Conservation (phyloP, 2,113 vertebrate genomes). For the Xiphophorus maculatus region DNA sequence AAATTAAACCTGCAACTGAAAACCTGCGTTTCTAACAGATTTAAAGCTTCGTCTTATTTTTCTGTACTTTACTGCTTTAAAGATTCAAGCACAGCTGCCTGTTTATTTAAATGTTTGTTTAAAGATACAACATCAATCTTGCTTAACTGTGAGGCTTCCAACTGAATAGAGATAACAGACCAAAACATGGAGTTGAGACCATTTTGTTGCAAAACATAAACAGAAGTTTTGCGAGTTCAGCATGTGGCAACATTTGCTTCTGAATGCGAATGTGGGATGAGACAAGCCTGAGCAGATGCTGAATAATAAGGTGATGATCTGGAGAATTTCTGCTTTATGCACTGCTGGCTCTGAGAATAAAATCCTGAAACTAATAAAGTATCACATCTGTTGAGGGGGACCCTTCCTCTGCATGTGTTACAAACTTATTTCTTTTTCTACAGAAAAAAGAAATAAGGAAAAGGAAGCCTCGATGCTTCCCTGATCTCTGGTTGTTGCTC, state of each 20-base stretch:
- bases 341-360: slow-evolving; percentile 7
- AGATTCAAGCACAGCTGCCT: no score
- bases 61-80: no score
- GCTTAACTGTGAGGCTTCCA: slow-evolving; percentile 30
- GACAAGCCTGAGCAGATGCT: slow-evolving; percentile 19
- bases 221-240: slow-evolving; percentile 37
- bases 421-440: slow-evolving; percentile 6
- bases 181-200: slow-evolving; percentile 40
- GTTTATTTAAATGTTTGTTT: slow-evolving; percentile 29
- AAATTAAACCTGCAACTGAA: no score
- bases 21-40: no score
- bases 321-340: slow-evolving; percentile 25
- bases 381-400: not conserved
- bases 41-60: no score
- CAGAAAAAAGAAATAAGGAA: not conserved
- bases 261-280: slow-evolving; percentile 17
- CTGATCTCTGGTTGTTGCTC: slow-evolving; percentile 1
- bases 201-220: slow-evolving; percentile 39
- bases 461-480: not conserved
- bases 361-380: not conserved
- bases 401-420: not conserved
- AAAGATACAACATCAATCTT: slow-evolving; percentile 35
- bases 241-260: slow-evolving; percentile 36
- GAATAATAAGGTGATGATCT: slow-evolving; percentile 35
- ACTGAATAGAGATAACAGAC: slow-evolving; percentile 43